Evolutionary conservation across 2,797 vertebrate species (phyloP).

Genomic region (Danio jaintianensis): DNA sequence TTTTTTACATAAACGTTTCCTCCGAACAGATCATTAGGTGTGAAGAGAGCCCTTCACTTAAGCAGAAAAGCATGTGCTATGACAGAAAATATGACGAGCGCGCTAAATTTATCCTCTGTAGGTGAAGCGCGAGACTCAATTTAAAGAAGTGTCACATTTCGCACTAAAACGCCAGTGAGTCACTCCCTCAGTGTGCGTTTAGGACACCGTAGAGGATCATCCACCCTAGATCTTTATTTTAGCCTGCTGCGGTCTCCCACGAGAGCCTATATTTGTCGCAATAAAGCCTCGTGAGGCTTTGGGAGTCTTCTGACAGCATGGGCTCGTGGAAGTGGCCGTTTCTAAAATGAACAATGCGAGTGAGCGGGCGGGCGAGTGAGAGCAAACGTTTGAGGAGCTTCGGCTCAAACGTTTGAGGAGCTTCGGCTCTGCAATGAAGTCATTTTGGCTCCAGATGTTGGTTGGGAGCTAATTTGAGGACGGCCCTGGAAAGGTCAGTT

Average conservation of each 20-base stretch:
- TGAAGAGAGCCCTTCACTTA: background rate
- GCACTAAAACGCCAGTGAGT: constrained; percentile 43
- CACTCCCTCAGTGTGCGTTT: background rate
- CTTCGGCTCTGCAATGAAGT: constrained; percentile 28
- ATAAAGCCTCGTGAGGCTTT: constrained; percentile 24
- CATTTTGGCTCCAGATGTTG: constrained; percentile 48
- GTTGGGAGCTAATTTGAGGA: constrained; percentile 21
- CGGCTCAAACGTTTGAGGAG: constrained; percentile 35
- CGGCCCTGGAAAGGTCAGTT: constrained; percentile 33
- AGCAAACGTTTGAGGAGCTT: constrained; percentile 27
- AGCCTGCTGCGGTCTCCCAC: background rate
- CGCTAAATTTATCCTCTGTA: background rate
- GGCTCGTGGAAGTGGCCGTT: constrained; percentile 38
- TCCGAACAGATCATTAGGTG: no score
- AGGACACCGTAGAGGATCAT: constrained; percentile 11
- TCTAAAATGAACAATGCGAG: constrained; percentile 31
- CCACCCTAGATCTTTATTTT: constrained; percentile 29
- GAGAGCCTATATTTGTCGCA: constrained; percentile 29
- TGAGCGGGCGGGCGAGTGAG: no score
- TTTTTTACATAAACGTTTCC: background rate
- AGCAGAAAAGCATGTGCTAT: background rate
- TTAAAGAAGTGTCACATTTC: constrained; percentile 51
- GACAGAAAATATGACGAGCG: background rate
- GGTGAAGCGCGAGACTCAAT: background rate
- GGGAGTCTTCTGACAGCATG: constrained; percentile 42